These are phyloP conservation scores for Panthera uncia DNA, from an alignment of 2,113 vertebrate species.

Conservation along the genomic window DNA sequence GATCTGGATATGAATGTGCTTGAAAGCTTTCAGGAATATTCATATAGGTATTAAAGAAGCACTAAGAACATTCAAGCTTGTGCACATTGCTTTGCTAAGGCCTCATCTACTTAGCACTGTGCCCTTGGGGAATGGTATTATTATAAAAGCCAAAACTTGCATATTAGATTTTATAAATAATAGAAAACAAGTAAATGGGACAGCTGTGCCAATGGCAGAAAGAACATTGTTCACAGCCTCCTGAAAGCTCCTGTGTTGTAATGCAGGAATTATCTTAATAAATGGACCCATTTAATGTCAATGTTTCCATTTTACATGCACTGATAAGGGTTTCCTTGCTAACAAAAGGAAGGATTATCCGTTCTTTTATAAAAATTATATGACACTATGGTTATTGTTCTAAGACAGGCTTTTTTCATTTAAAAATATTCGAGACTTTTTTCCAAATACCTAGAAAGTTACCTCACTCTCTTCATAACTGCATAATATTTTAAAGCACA, in stretches of 20 bases:
- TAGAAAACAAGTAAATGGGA: conserved; percentile 46
- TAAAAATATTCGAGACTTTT: conserved; percentile 29
- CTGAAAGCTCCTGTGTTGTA: background rate
- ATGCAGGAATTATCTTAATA: background rate
- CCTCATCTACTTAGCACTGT: background rate
- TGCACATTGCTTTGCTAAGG: background rate
- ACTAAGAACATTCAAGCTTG: background rate
- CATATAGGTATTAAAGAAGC: background rate
- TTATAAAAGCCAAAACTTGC: conserved; percentile 50
- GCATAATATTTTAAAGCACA: background rate
- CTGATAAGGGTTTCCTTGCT: background rate
- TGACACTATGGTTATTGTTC: conserved; percentile 9
- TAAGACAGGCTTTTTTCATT: background rate
- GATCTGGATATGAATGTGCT: background rate
- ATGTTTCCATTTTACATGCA: background rate
- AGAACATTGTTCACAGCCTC: background rate
- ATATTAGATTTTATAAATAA: conserved; percentile 66
- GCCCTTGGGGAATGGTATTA: background rate
- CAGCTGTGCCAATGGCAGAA: background rate
- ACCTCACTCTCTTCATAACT: background rate
- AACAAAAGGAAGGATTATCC: background rate
- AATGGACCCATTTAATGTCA: background rate
- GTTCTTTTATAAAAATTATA: conserved; percentile 24
- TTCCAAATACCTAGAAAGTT: conserved; percentile 13
- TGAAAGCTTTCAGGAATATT: background rate